Conservation (phyloP, 2,113 vertebrate species). For the Otis tarda region DNA sequence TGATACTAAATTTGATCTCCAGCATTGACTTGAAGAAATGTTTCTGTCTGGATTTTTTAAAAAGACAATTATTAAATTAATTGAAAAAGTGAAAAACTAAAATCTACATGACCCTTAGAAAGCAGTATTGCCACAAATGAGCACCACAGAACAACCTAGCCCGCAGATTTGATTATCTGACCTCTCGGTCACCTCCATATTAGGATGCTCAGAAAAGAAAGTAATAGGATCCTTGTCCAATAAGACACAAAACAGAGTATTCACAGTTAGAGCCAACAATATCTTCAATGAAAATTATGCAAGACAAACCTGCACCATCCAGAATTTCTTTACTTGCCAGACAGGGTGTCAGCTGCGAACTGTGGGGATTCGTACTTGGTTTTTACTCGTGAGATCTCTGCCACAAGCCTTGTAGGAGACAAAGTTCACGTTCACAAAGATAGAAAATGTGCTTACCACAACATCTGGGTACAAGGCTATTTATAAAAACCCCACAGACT, state of each 20-base stretch:
- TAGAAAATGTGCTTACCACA: background rate
- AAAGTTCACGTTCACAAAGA: background rate
- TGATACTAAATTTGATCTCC: fast-evolving
- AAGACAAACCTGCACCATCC: background rate
- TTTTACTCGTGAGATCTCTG: background rate
- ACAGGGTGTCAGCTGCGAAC: background rate
- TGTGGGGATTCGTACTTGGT: background rate
- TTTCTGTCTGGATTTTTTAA: background rate
- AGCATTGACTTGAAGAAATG: background rate
- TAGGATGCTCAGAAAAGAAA: background rate
- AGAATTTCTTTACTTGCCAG: background rate
- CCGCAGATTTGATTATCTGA: background rate
- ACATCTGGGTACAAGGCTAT: background rate
- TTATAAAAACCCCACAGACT: fast-evolving
- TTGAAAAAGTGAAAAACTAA: background rate
- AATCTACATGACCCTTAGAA: background rate
- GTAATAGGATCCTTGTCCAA: background rate
- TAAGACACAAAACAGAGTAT: background rate
- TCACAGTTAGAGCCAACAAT: background rate
- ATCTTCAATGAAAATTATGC: background rate
- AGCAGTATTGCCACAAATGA: fast-evolving
- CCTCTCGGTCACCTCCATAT: background rate
- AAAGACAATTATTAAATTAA: background rate
- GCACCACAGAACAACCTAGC: background rate
- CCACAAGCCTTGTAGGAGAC: background rate